Percentiles rank a stretch among this genome's conserved stretches.
Evolutionary conservation across 2,113 vertebrate species (phyloP).

Genomic region (Archocentrus centrarchus): DNA sequence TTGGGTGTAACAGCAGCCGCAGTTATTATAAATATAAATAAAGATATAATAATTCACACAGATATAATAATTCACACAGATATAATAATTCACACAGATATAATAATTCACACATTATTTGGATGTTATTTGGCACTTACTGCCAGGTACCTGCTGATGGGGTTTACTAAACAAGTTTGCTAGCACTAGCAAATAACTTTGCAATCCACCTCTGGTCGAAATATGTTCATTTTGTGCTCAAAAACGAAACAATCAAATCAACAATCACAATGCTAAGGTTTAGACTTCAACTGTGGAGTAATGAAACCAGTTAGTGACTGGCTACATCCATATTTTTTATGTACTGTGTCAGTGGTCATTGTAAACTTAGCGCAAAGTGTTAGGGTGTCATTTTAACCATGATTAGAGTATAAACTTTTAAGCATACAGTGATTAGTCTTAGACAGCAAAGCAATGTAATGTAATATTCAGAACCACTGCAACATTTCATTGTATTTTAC

Average conservation of each 20-base stretch:
- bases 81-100: too few relatives aligned
- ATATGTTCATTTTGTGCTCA: not conserved
- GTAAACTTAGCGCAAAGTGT: not conserved
- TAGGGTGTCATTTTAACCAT: not conserved
- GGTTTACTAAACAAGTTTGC: not conserved
- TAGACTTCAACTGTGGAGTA: not conserved
- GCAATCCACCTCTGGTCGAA: not conserved
- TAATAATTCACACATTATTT: too few relatives aligned
- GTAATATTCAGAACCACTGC: not conserved
- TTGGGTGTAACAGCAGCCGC: too few relatives aligned
- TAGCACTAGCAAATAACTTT: not conserved
- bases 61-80: too few relatives aligned
- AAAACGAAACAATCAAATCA: not conserved
- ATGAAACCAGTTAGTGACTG: not conserved
- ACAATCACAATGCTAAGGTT: not conserved
- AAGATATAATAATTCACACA: too few relatives aligned
- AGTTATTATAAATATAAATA: too few relatives aligned
- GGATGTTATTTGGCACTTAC: not conserved
- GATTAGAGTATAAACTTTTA: not conserved
- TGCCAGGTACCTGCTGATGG: not conserved
- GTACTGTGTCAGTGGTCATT: too few relatives aligned
- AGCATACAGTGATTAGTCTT: not conserved
- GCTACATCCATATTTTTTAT: not conserved
- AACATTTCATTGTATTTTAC: not conserved
- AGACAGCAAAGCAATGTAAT: not conserved